Evolutionary conservation across 2,113 vertebrate genomes (phyloP).

Genomic region (Ochotona curzoniae): DNA sequence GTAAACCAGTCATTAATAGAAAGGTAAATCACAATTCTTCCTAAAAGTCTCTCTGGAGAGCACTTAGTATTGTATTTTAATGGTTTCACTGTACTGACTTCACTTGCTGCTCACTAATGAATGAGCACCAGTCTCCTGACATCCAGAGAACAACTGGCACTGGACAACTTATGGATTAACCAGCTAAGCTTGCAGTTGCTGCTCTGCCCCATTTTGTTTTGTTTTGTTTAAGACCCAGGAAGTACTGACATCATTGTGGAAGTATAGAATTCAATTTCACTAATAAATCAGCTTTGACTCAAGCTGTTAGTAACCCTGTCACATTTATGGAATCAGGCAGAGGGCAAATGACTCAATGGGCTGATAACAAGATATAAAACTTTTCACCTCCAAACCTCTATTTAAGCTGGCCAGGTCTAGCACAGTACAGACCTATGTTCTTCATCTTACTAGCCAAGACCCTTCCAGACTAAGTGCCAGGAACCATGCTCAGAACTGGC

Average conservation of each 20-base stretch:
- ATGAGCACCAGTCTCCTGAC: background rate
- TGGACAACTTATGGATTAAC: slow-evolving; percentile 58
- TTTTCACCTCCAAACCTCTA: slow-evolving; percentile 49
- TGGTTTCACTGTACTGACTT: background rate
- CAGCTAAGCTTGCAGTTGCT: slow-evolving; percentile 68
- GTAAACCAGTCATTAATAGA: slow-evolving; percentile 40
- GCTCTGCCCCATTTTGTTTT: background rate
- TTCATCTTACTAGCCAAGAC: background rate
- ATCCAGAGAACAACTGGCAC: slow-evolving; percentile 63
- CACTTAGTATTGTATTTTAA: slow-evolving; percentile 39
- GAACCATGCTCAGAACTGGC: background rate
- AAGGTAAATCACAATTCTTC: slow-evolving; percentile 42
- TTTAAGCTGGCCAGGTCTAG: background rate
- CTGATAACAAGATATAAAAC: slow-evolving; percentile 38
- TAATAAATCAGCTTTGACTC: slow-evolving; percentile 44
- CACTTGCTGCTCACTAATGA: background rate
- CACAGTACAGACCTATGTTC: fast-evolving
- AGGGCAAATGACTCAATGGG: background rate
- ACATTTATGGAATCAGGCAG: background rate
- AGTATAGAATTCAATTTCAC: slow-evolving; percentile 57
- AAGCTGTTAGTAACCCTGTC: slow-evolving; percentile 36
- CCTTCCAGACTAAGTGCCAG: background rate
- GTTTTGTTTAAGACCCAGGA: slow-evolving; percentile 65
- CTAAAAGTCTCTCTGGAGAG: slow-evolving; percentile 19
- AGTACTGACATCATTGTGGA: slow-evolving; percentile 60